A percentile compares a stretch with the other conserved stretches of the same genome.
These are phyloP conservation scores for Pseudocheirus occidentalis DNA, from an alignment of 2,797 vertebrate genomes.

Conservation along the genomic window DNA sequence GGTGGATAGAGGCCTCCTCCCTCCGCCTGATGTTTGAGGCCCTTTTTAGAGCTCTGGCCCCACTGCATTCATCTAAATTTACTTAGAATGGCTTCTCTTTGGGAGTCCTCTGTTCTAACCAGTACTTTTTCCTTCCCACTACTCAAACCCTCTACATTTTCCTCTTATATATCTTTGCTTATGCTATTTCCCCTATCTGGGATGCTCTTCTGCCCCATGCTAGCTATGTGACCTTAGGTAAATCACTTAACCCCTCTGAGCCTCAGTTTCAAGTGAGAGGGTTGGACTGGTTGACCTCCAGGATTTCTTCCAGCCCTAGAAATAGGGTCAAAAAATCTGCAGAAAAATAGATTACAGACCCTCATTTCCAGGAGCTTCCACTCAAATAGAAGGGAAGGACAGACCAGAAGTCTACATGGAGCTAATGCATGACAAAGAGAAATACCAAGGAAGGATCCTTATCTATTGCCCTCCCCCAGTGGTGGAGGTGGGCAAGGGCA, in stretches of 20 bases:
- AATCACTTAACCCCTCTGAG: not conserved
- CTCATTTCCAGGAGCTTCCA: not conserved
- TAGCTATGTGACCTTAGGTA: not conserved
- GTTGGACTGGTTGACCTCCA: not conserved
- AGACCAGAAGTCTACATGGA: not conserved
- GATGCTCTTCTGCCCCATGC: not conserved
- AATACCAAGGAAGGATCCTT: not conserved
- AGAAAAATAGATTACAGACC: not conserved
- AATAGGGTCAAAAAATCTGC: not conserved
- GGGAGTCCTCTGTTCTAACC: not conserved
- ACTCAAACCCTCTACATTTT: not conserved
- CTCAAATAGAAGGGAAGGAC: not conserved
- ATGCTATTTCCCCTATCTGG: not conserved
- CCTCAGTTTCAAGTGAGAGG: not conserved
- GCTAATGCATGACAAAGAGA: not conserved
- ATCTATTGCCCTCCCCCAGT: not conserved
- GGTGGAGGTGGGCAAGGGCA: not conserved
- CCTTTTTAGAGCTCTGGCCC: not conserved
- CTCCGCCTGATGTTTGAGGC: slow-evolving; percentile 45
- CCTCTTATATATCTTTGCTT: not conserved
- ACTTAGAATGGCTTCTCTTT: slow-evolving; percentile 7
- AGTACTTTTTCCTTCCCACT: slow-evolving; percentile 23
- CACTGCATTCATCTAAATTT: slow-evolving; percentile 15
- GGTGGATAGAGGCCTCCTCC: not conserved
- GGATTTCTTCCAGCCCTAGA: not conserved